Percentiles rank a stretch among this genome's conserved stretches.
These are phyloP conservation scores for Notothenia coriiceps DNA, from an alignment of 2,113 vertebrate species.

Conservation along the genomic window DNA sequence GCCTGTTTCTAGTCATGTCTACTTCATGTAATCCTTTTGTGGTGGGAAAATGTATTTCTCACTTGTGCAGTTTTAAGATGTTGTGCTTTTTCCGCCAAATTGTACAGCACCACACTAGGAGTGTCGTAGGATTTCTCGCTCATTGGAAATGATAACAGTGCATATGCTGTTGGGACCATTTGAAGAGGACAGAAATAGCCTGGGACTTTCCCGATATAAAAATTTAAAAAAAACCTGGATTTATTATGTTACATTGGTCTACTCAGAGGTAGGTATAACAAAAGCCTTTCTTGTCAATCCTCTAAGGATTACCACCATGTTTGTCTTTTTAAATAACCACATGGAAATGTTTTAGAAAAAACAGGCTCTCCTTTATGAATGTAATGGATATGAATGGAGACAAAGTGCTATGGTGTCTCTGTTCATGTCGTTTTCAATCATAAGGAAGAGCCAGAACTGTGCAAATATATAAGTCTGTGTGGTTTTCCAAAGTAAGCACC, in stretches of 20 bases:
- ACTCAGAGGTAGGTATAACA: slow-evolving; percentile 3
- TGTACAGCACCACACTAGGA: slow-evolving; percentile 38
- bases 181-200: slow-evolving; percentile 39
- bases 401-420: slow-evolving; percentile 14
- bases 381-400: slow-evolving; percentile 28
- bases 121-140: slow-evolving; percentile 50
- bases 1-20: slow-evolving; percentile 68
- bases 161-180: slow-evolving; percentile 4
- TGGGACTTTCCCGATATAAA: slow-evolving; percentile 39
- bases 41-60: slow-evolving; percentile 71
- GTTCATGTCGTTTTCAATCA: slow-evolving; percentile 31
- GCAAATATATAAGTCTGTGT: slow-evolving; percentile 32
- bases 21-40: slow-evolving; percentile 70
- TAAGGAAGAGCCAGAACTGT: slow-evolving; percentile 21
- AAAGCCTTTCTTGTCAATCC: slow-evolving; percentile 10
- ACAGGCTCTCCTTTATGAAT: slow-evolving; percentile 4
- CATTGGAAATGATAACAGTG: slow-evolving; percentile 57
- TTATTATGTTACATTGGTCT: slow-evolving; percentile 33
- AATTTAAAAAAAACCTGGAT: slow-evolving; percentile 34
- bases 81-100: slow-evolving; percentile 46
- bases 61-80: slow-evolving; percentile 52
- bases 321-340: slow-evolving; percentile 15
- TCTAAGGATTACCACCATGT: background rate
- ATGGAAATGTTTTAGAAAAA: slow-evolving; percentile 29
- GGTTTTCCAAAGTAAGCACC: slow-evolving; percentile 44